Evolutionary conservation across 2,797 vertebrate genomes (phyloP).

Genomic region (Squalus acanthias): DNA sequence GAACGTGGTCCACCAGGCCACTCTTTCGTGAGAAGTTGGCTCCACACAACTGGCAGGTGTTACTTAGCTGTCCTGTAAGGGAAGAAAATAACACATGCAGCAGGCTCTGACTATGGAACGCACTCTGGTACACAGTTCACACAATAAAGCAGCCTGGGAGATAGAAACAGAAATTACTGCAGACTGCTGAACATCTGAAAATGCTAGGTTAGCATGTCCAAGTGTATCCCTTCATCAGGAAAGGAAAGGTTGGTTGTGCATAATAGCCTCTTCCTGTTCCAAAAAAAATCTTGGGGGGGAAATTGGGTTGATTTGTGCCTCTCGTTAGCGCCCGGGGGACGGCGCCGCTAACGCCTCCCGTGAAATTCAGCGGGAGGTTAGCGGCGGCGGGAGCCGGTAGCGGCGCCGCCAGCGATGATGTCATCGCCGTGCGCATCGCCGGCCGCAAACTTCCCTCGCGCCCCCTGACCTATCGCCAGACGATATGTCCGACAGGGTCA

Average conservation of each 20-base stretch:
- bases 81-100: not conserved
- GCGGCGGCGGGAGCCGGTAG: too few relatives aligned
- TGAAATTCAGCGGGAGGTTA: too few relatives aligned
- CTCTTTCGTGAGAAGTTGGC: not conserved
- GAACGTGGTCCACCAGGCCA: not conserved
- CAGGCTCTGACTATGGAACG: not conserved
- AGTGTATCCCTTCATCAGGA: not conserved
- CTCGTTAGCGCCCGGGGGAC: too few relatives aligned
- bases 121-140: not conserved
- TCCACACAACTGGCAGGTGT: not conserved
- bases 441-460: too few relatives aligned
- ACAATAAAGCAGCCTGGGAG: not conserved
- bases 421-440: too few relatives aligned
- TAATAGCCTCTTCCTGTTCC: not conserved
- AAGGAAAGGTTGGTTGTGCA: not conserved
- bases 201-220: not conserved
- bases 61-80: not conserved
- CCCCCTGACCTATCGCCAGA: too few relatives aligned
- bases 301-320: too few relatives aligned
- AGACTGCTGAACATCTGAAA: not conserved
- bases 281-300: too few relatives aligned
- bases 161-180: not conserved
- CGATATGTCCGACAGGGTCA: too few relatives aligned
- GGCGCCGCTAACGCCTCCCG: too few relatives aligned
- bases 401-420: too few relatives aligned